Base-by-base conservation (phyloP, 2,113 vertebrate genomes). In the Lophius piscatorius region DNA sequence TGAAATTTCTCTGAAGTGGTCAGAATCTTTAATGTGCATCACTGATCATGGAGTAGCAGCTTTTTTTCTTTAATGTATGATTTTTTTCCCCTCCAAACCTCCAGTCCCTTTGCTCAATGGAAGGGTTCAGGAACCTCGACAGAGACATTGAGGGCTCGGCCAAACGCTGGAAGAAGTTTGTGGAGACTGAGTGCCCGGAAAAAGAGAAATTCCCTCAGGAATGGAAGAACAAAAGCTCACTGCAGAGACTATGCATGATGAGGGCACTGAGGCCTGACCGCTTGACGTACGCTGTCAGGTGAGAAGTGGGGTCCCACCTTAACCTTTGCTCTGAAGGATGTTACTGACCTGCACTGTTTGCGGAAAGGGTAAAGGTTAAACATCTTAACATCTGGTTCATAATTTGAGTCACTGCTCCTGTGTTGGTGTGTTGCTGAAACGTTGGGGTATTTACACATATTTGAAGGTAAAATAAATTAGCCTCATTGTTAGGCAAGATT, bases 201-300 rank as follows among this genome's bases (percentile, higher is more conserved):
- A 96, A 93, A 63, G 97, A 98, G 80, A 95, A 93, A 75, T 93
- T 99, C 50, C 97, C 97, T 0, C 95, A 96, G 79, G 97, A 97
- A 11, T 98, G 97, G 97, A 98, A 97, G 85, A 96, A 88, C 78
- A 99, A 95, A 79, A 92, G 87, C 0, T 76, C 92, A 0, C 89
- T 98, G 28, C 97, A 98, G 89, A 93, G 83, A 13, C 89, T 98
- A 63, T 98, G 96, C 77, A 89, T 98, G 63, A 78, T 97, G 93
- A 90, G 94, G 48, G 92, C 91, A 8, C 60, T 97, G 51, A 87
- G 94, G n/a, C 93, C 94, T 0, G 94, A 96, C 64, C 93, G 94
- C 28, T 91, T 97, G 89, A 93, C 91, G 26, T 97, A 96, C 0
- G 94, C 95, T 1, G 48, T 97, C 58, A 85, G 93, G 95, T 95